Evolutionary conservation across 30 jellyfish, hydroid and myxozoan genomes (phyloP).

Genomic region (Aurelia sp.): DNA sequence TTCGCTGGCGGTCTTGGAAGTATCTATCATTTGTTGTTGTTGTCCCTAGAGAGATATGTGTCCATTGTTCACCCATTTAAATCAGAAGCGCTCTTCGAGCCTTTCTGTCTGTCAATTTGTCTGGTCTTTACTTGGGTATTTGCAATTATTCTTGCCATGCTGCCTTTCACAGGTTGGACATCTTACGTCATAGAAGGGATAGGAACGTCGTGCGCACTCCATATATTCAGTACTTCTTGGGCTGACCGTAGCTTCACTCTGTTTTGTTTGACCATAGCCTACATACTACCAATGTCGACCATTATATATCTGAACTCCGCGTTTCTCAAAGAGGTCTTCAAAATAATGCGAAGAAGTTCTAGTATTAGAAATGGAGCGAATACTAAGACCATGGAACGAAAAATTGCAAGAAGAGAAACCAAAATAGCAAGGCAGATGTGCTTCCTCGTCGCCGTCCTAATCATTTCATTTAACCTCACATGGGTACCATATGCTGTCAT

Average conservation of each 20-base stretch:
- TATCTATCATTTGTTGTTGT: constrained; percentile 37
- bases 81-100: not conserved
- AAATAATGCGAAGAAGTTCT: not conserved
- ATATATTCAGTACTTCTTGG: constrained; percentile 1
- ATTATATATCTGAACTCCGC: constrained; percentile 17
- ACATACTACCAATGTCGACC: constrained; percentile 18
- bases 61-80: constrained; percentile 49
- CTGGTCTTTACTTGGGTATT: constrained; percentile 34
- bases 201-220: constrained; percentile 48
- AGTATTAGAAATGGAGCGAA: not conserved
- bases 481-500: constrained; percentile 60
- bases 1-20: constrained; percentile 38
- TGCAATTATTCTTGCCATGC: not conserved
- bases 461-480: constrained; percentile 21
- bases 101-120: not conserved
- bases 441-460: constrained; percentile 14
- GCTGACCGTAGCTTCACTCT: constrained; percentile 25
- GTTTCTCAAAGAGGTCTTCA: constrained; percentile 31
- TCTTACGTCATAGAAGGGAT: constrained; percentile 36
- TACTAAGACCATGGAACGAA: not conserved
- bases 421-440: constrained; percentile 14
- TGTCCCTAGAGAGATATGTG: constrained; percentile 38
- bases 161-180: constrained; percentile 61
- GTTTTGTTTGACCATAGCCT: constrained; percentile 27
- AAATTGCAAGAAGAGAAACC: not conserved